A percentile compares a stretch with the other conserved stretches of the same genome.
These are phyloP conservation scores for Rhabdornis inornatus DNA, from an alignment of 2,113 vertebrate species.

Conservation along the genomic window DNA sequence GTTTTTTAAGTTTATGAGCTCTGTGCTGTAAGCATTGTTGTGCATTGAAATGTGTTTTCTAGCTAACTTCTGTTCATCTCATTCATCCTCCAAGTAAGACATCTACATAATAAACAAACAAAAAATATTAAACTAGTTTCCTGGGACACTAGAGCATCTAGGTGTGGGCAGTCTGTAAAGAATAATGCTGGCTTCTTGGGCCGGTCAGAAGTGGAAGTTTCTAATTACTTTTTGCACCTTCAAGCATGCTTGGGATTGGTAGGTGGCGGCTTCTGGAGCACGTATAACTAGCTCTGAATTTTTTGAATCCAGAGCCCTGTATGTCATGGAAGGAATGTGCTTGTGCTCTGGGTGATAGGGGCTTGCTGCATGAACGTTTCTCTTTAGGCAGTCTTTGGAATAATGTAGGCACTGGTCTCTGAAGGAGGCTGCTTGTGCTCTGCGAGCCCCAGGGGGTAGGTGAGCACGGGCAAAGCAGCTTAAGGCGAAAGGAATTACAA, in stretches of 20 bases:
- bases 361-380: background rate
- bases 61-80: background rate
- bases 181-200: background rate
- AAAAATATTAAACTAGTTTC: background rate
- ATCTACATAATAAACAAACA: background rate
- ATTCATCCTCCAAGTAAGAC: background rate
- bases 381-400: constrained; percentile 7
- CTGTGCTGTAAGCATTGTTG: background rate
- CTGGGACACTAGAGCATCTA: background rate
- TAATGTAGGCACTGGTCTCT: constrained; percentile 37
- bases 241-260: background rate
- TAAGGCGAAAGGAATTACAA: constrained; percentile 42
- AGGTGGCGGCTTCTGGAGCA: background rate
- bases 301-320: background rate
- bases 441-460: constrained; percentile 46
- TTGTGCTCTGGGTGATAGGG: constrained; percentile 5
- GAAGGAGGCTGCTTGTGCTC: constrained; percentile 37
- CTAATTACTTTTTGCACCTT: background rate
- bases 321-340: background rate
- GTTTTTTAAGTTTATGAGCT: background rate
- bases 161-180: background rate
- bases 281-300: background rate
- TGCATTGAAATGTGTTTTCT: background rate
- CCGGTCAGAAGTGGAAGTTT: constrained; percentile 2
- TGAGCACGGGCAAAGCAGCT: constrained; percentile 38